phyloP scores from a whole-genome alignment of 1,140 invertebrate genomes.

The Mizuhopecten yessoensis region DNA sequence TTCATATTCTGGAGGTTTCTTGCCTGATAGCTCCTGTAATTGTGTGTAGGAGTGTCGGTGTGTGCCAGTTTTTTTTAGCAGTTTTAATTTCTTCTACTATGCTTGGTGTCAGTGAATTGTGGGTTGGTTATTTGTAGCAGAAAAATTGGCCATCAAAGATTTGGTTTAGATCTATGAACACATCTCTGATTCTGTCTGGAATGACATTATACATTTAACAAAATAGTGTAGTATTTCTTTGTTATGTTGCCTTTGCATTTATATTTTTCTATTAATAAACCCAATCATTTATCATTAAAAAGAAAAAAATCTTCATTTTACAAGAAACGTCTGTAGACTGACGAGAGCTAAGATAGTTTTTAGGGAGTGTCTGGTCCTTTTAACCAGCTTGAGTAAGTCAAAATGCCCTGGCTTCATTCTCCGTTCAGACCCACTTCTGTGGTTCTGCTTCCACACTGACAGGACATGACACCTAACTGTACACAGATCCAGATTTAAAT shows the following conservation, averaged over 20 bases:
- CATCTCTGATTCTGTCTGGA: background rate
- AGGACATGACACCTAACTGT: background rate
- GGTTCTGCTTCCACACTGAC: background rate
- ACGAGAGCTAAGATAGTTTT: too few relatives aligned
- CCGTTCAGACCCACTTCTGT: too few relatives aligned
- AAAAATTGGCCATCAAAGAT: background rate
- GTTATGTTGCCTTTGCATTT: too few relatives aligned
- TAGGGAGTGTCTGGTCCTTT: too few relatives aligned
- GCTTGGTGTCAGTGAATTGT: conserved; percentile 11
- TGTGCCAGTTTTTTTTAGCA: background rate
- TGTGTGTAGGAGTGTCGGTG: background rate
- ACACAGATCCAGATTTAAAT: background rate
- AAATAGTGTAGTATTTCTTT: background rate
- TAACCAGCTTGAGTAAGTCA: too few relatives aligned
- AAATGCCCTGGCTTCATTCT: too few relatives aligned
- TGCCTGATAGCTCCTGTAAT: background rate
- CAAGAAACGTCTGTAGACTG: background rate
- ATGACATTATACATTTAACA: background rate
- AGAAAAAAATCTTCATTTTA: too few relatives aligned
- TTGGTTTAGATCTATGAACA: background rate
- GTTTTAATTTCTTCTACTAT: background rate
- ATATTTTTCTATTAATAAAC: too few relatives aligned
- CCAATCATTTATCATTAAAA: too few relatives aligned
- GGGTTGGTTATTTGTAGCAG: background rate
- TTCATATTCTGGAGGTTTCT: conserved; percentile 19